Conservation (phyloP, 2,113 vertebrate genomes). For the Leucosticte australis region DNA sequence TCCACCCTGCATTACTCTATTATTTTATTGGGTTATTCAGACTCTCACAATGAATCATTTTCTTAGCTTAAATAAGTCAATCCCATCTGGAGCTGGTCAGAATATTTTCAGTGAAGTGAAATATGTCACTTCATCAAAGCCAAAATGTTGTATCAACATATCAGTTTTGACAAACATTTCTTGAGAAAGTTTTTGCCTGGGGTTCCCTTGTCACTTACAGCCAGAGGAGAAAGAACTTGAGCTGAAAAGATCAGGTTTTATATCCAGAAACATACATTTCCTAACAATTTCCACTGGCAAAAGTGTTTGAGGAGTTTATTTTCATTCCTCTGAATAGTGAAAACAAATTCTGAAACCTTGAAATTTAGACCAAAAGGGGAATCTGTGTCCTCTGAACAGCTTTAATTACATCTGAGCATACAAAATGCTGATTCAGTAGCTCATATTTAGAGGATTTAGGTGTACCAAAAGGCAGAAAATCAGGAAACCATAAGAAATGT, state of each 20-base stretch:
- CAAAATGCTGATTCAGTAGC: constrained; percentile 59
- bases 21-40: constrained; percentile 30
- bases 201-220: constrained; percentile 24
- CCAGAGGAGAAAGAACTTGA: constrained; percentile 44
- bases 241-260: constrained; percentile 40
- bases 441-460: constrained; percentile 30
- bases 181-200: constrained; percentile 49
- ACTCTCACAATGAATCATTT: constrained; percentile 37
- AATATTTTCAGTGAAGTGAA: constrained; percentile 50
- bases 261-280: constrained; percentile 26
- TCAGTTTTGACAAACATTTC: constrained; percentile 47
- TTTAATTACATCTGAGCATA: constrained; percentile 15
- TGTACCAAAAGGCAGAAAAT: constrained; percentile 30
- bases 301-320: constrained; percentile 33
- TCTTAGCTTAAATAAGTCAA: constrained; percentile 50
- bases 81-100: constrained; percentile 55
- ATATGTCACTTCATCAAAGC: constrained; percentile 57
- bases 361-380: constrained; percentile 24
- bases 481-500: neutral
- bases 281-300: constrained; percentile 49
- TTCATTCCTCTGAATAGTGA: constrained; percentile 44
- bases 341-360: constrained; percentile 48
- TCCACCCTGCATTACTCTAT: neutral
- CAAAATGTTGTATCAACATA: constrained; percentile 54
- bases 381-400: neutral